phyloP scores from a whole-genome alignment of 2,113 vertebrate species.

The Stictonetta naevosa region DNA sequence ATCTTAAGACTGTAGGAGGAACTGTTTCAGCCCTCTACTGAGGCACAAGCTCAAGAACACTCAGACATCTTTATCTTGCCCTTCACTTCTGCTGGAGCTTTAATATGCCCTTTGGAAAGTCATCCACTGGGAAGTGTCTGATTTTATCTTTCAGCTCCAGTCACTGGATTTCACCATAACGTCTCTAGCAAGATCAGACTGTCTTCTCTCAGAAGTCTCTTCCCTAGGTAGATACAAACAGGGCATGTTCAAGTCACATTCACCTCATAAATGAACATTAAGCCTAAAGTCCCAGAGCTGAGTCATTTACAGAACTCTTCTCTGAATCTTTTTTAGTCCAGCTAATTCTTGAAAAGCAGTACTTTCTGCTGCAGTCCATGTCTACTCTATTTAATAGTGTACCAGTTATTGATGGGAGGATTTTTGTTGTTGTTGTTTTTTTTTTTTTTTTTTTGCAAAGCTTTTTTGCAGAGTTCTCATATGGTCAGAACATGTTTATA shows the following conservation, averaged over 20 bases:
- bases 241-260: neutral
- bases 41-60: fast-evolving
- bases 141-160: neutral
- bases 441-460: neutral
- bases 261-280: neutral
- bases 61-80: neutral
- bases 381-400: neutral
- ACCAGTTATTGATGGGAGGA: neutral
- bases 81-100: neutral
- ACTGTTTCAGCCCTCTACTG: neutral
- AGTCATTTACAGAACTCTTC: neutral
- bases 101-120: neutral
- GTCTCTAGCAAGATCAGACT: neutral
- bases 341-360: neutral
- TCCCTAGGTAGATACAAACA: neutral
- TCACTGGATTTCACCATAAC: neutral
- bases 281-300: neutral
- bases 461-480: neutral
- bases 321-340: neutral
- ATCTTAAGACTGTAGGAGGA: neutral
- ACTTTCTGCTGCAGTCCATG: no score
- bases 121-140: neutral
- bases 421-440: no score
- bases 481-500: neutral
- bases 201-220: neutral